phyloP scores from a whole-genome alignment of 2,797 vertebrate genomes.

The Pipistrellus kuhlii region DNA sequence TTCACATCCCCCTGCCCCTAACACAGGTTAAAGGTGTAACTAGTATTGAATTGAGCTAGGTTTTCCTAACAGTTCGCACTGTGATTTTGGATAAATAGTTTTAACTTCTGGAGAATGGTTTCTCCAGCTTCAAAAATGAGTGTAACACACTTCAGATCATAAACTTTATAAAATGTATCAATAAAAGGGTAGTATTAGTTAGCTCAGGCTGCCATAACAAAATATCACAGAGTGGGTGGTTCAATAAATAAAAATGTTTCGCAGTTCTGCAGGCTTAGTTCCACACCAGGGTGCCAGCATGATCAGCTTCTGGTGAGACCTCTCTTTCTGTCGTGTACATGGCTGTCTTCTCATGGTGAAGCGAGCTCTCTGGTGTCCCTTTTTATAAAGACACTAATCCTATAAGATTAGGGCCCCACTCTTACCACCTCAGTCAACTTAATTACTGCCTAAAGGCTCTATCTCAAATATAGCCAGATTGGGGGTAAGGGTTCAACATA shows the following conservation, averaged over 20 bases:
- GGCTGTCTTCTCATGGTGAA: not conserved
- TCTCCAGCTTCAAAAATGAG: slow-evolving; percentile 43
- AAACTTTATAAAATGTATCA: slow-evolving; percentile 11
- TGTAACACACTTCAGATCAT: not conserved
- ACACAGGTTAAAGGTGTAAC: not conserved
- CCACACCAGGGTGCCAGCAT: not conserved
- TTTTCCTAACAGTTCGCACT: not conserved
- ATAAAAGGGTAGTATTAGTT: slow-evolving; percentile 29
- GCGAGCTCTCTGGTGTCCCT: not conserved
- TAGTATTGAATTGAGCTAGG: not conserved
- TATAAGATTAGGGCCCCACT: not conserved
- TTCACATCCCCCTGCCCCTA: not conserved
- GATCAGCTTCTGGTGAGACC: not conserved
- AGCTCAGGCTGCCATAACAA: slow-evolving; percentile 6
- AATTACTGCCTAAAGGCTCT: not conserved
- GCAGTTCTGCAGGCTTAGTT: not conserved
- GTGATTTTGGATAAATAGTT: slow-evolving; percentile 46
- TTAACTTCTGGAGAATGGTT: slow-evolving; percentile 36
- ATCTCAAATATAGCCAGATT: slow-evolving; percentile 40
- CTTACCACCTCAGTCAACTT: not conserved
- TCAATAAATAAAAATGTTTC: not conserved
- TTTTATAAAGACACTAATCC: not conserved
- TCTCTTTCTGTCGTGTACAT: not conserved
- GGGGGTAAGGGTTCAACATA: not conserved
- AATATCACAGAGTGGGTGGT: not conserved